These are phyloP conservation scores for Galerucella pusilla DNA, from an alignment of 2,888 invertebrate genomes.

Conservation along the genomic window DNA sequence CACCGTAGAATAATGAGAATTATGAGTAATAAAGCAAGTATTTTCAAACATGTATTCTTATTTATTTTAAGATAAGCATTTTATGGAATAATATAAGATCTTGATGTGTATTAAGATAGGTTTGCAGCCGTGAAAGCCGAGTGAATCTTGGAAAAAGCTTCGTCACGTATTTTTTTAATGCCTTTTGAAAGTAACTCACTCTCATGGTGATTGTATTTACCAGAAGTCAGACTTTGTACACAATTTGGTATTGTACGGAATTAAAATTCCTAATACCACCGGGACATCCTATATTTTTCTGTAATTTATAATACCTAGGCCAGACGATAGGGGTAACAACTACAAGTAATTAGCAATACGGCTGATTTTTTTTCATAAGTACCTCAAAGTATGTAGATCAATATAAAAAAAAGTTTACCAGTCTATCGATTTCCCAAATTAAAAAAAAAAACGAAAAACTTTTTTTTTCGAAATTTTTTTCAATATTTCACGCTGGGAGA, in stretches of 20 bases:
- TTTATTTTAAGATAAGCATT: slow-evolving; percentile 10
- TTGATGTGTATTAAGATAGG: slow-evolving; percentile 7
- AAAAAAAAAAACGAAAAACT: too few species aligned
- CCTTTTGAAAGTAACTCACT: slow-evolving; percentile 2
- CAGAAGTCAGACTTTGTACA: neutral
- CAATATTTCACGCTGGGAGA: too few species aligned
- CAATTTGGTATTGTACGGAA: neutral
- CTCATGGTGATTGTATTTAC: neutral
- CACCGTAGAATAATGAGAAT: neutral
- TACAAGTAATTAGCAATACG: too few species aligned
- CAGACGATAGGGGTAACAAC: too few species aligned
- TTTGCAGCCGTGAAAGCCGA: slow-evolving; percentile 13
- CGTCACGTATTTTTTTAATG: slow-evolving; percentile 13
- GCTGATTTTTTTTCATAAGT: too few species aligned
- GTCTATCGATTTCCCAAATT: too few species aligned
- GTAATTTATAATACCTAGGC: too few species aligned
- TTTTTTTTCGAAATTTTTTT: too few species aligned
- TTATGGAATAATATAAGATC: slow-evolving; percentile 19
- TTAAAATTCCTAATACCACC: neutral
- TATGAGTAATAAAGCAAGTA: neutral
- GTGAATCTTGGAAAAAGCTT: neutral
- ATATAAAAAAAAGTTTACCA: too few species aligned
- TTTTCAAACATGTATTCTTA: slow-evolving; percentile 1
- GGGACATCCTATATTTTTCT: too few species aligned
- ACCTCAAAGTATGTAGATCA: too few species aligned